Base-by-base conservation (phyloP, 2,797 vertebrate genomes). In the Kryptolebias ocellatus region DNA sequence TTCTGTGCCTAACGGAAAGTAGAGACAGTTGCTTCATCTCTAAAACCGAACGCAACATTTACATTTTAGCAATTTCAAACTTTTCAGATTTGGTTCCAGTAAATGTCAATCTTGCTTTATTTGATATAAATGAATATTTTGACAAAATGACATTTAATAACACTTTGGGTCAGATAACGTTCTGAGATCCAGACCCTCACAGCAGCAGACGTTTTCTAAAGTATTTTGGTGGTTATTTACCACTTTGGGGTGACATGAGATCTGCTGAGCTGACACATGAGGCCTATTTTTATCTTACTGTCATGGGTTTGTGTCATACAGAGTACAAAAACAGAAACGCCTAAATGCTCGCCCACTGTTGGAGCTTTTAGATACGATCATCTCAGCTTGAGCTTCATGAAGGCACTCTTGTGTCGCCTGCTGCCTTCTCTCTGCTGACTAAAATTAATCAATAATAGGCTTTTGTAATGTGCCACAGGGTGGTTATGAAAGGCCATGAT, bases 261-360 rank as follows among this genome's bases (percentile, higher is more conserved):
- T 76, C 81, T 81, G 68, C 78, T 87, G 78, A 83, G 80, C 72
- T 53, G 72, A 81, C 74, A 66, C 70, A 79, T 67, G 64, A 70
- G 79, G 78, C 52, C 71, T 83, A 83, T 83, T 87, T 88, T 81
- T 79, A 76, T 88, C 77, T 67, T 51, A 47, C 76, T 67, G 67
- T 86, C 76, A 70, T 87, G 79, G 60, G 81, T 87, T 86, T 82
- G 74, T 80, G 68, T 89, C 78, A 64, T 75, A 71, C 70, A 71
- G 69, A 63, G 65, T 44, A 29, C 68, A 67, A 72, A 84, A 80
- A 74, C 39, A 64, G 72, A 74, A 80, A 46, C 8, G 7, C 50
- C 60, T 78, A 70, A 76, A 79, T 70, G 68, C 60, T 79, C 4
- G 2, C 56, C 57, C 44, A 50, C 75, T 78, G 65, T 82, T 70